A percentile compares a stretch with the other conserved stretches of the same genome.
Conservation (phyloP, 1,140 invertebrate species). For the Drosophila quadrilineata region DNA sequence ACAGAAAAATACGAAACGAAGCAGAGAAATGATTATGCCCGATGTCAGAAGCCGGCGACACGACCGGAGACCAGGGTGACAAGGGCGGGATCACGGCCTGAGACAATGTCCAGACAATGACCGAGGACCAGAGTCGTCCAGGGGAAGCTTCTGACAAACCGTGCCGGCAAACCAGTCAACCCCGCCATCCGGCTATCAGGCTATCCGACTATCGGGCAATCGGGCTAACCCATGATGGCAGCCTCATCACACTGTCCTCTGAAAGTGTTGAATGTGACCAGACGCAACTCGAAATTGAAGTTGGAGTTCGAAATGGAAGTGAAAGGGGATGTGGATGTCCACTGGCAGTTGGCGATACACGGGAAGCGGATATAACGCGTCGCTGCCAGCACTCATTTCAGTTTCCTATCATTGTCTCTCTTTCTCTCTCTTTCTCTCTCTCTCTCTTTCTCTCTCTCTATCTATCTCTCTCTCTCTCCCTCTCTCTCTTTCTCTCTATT, state of each 20-base stretch:
- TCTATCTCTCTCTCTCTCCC: conserved; percentile 7
- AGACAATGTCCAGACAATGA: conserved; percentile 13
- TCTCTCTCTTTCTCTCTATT: background rate
- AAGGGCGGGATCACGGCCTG: background rate
- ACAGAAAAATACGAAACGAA: background rate
- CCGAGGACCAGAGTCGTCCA: no score
- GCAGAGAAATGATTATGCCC: conserved; percentile 53
- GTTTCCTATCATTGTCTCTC: background rate
- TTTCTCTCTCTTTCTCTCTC: background rate
- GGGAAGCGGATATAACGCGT: conserved; percentile 74
- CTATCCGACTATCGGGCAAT: background rate
- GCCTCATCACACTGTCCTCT: conserved; percentile 68
- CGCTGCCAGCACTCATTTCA: conserved; percentile 39
- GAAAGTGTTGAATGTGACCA: conserved; percentile 50
- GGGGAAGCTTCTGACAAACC: background rate
- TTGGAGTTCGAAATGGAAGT: conserved; percentile 33
- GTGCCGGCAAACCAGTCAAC: background rate
- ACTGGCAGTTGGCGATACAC: no score
- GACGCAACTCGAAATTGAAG: conserved; percentile 45
- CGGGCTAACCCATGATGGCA: conserved; percentile 8
- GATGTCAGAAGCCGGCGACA: conserved; percentile 44
- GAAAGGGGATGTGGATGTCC: no score
- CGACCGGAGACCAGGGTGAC: conserved; percentile 13
- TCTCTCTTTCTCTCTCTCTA: background rate
- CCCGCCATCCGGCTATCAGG: background rate